Evolutionary conservation across 2,797 vertebrate genomes (phyloP).

Genomic region (Denticeps clupeoides): DNA sequence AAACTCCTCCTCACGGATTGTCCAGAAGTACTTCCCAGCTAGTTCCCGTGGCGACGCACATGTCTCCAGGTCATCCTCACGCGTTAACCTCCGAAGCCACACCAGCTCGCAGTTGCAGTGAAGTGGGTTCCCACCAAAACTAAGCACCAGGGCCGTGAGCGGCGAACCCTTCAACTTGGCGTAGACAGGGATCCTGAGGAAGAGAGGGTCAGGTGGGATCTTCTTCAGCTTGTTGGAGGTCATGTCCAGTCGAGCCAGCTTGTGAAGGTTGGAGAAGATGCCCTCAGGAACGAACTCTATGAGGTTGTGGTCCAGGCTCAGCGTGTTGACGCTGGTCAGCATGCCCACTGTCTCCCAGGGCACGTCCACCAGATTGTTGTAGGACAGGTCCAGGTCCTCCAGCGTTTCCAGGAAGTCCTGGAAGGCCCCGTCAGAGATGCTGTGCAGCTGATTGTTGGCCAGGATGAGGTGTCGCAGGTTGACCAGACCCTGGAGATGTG

Average conservation of each 20-base stretch:
- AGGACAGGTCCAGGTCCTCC: slow-evolving; percentile 79
- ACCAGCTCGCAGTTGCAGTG: slow-evolving; percentile 86
- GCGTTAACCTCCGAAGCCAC: slow-evolving; percentile 71
- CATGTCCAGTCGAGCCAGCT: slow-evolving; percentile 78
- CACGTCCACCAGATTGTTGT: slow-evolving; percentile 70
- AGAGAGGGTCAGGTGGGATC: slow-evolving; percentile 77
- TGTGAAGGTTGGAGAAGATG: slow-evolving; percentile 78
- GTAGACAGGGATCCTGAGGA: slow-evolving; percentile 73
- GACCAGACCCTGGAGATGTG: slow-evolving; percentile 76
- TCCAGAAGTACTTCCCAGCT: slow-evolving; percentile 81
- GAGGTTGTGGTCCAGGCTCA: slow-evolving; percentile 81
- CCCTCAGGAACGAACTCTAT: slow-evolving; percentile 77
- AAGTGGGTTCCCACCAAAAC: slow-evolving; percentile 78
- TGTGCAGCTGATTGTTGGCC: slow-evolving; percentile 75
- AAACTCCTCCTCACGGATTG: slow-evolving; percentile 78
- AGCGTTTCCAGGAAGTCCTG: slow-evolving; percentile 73
- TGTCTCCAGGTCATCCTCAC: slow-evolving; percentile 79
- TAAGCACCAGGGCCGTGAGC: slow-evolving; percentile 65
- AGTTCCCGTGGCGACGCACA: slow-evolving; percentile 76
- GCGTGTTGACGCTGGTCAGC: slow-evolving; percentile 72
- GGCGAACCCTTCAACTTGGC: slow-evolving; percentile 74
- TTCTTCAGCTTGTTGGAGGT: slow-evolving; percentile 85
- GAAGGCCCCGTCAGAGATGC: slow-evolving; percentile 67
- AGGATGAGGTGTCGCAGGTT: slow-evolving; percentile 76
- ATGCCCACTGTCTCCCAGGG: slow-evolving; percentile 76